Evolutionary conservation across 1,140 invertebrate genomes (phyloP).

Genomic region (Myzus persicae): DNA sequence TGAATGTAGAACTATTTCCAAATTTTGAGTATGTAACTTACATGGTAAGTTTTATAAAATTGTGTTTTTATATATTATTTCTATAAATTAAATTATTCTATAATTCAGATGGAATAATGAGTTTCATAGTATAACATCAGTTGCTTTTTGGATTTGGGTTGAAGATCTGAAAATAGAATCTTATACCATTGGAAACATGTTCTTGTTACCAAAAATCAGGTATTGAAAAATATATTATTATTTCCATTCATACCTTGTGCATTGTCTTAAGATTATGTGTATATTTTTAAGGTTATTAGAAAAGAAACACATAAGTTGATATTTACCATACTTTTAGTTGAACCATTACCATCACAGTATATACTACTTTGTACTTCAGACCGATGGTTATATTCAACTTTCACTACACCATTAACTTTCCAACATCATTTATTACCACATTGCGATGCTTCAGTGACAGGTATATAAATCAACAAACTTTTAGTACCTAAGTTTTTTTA

Average conservation of each 20-base stretch:
- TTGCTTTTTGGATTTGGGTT: slow-evolving; percentile 98
- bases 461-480: slow-evolving; percentile 62
- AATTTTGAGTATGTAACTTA: slow-evolving; percentile 77
- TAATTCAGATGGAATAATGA: slow-evolving; percentile 84
- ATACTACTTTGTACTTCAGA: slow-evolving; percentile 88
- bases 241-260: not conserved
- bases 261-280: slow-evolving; percentile 35
- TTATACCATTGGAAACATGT: slow-evolving; percentile 98
- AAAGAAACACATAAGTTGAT: slow-evolving; percentile 83
- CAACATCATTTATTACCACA: slow-evolving; percentile 91
- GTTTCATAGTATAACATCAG: slow-evolving; percentile 85
- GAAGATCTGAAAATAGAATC: slow-evolving; percentile 92
- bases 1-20: slow-evolving; percentile 82
- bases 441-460: slow-evolving; percentile 90
- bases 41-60: slow-evolving; percentile 45
- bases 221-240: slow-evolving; percentile 65
- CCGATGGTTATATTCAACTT: slow-evolving; percentile 86
- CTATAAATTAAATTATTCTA: slow-evolving; percentile 40
- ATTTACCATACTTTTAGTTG: slow-evolving; percentile 96
- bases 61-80: not conserved
- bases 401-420: slow-evolving; percentile 80
- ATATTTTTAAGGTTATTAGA: slow-evolving; percentile 68
- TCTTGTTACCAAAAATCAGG: slow-evolving; percentile 87
- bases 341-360: slow-evolving; percentile 92
- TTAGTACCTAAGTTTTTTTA: slow-evolving; percentile 46